Base-by-base conservation (phyloP, 2,888 invertebrate species). In the Apoda limacodes region DNA sequence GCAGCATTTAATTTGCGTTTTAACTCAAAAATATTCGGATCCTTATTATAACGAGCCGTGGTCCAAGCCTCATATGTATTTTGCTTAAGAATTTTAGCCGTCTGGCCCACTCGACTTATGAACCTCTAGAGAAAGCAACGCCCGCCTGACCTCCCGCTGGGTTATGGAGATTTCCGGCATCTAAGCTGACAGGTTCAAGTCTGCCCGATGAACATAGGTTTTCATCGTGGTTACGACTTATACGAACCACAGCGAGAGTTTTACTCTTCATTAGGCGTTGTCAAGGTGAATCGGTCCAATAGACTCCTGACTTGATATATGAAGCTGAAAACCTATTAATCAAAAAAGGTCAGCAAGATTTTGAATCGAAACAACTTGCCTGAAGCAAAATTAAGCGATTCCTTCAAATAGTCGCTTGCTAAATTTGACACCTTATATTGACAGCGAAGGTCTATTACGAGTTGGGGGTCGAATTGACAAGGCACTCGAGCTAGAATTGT, bases 391-490 rank as follows among this genome's bases (percentile, higher is more conserved):
- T 5, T 26, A 30, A 17, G 7, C 22, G 9, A 4, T 34, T 2
- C n/a, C 6, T 4, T 11, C 22, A 13, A 26, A 13, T n/a, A 34
- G 34, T 9, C 24, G 26, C 7, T 19, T 34, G 10, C 7, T 15
- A 9, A 20, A 7, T 11, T 26, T 34, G 4, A 26, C 30, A 9
- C 34, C 34, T 3, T 34, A 30, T n/a, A 6, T 34, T 5, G 34
- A 34, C 12, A 22, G 26, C 2, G 9, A n/a, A 3, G 14, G 30
- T 4, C 9, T 29, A 3, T 11, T 34, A 9, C 34, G 34, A 7
- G 34, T 30, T 19, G 13, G 13, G 4, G 34, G 34, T 9, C 14
- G 34, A 4, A 26, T 22, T 10, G 22, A 34, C 10, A 30, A 22
- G 3, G 22, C 17, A 1, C 22, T 4, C 11, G n/a, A n/a, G n/a